Base-by-base conservation (phyloP, 2,888 invertebrate genomes). In the Osmoderma eremita region DNA sequence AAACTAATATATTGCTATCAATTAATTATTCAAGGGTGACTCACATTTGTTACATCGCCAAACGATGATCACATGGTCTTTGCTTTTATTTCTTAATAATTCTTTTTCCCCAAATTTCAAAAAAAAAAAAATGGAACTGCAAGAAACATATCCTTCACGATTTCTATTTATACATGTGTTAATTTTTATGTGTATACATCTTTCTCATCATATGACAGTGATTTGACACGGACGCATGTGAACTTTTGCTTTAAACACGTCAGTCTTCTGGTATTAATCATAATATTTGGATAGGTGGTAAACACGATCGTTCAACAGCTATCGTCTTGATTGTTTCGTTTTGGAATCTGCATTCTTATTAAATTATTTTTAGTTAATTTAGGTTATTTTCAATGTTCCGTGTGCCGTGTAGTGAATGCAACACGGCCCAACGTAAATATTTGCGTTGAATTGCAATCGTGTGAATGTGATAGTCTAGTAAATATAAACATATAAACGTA, bases 281-380 rank as follows among this genome's bases (percentile, higher is more conserved):
- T 78, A 80, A 80, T 78, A 80, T 79, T 80, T 80, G 75, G 75
- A 75, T 70, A 72, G 72, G 70, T 64, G 67, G 75, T 76, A 77
- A 78, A 79, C 77, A 75, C 68, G 72, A 73, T 78, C 77, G 73
- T 71, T 79, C 78, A 76, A 62, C 78, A 73, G 75, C 67, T 76
- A 72, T 71, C 73, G 70, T 75, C 76, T 75, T 77, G 76, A 76
- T 75, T 75, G 74, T 75, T 74, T 77, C 75, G 73, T 66, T 70
- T 48, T 49, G 22, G 56, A 58, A 65, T 65, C 65, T 49, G 54
- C 65, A 63, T 71, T 74, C 73, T 76, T 73, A 76, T 76, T 76
- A 75, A 76, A 76, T 73, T 67, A 67, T 45, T 61, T 67, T 68
- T 70, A 67, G 58, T 63, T 67, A 68, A 69, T 69, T 65, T 65